phyloP scores from a whole-genome alignment of 2,888 invertebrate genomes.

The Pristionchus exspectatus region DNA sequence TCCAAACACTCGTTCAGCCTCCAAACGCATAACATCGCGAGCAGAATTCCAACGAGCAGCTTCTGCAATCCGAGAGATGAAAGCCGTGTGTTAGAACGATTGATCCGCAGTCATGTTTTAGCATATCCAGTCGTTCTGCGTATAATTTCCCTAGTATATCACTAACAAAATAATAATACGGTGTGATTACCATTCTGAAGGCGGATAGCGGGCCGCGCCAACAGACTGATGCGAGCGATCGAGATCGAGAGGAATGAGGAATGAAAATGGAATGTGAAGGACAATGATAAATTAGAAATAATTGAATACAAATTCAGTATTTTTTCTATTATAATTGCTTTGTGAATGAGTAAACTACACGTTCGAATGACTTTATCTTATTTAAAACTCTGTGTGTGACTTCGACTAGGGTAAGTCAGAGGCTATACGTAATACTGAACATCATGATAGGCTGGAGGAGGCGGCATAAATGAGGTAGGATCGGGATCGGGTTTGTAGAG shows the following conservation, averaged over 20 bases:
- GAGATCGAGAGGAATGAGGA: neutral
- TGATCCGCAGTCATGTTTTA: no score
- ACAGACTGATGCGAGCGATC: neutral
- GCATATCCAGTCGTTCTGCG: no score
- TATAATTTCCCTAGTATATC: no score
- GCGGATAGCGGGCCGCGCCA: neutral
- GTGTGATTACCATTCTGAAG: neutral
- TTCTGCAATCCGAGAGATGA: neutral
- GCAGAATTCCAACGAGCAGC: neutral
- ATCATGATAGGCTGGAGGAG: neutral
- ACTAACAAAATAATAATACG: no score
- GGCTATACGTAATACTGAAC: slow-evolving; percentile 14
- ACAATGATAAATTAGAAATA: neutral
- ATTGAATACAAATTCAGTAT: neutral
- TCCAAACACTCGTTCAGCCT: neutral
- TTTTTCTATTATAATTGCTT: no score
- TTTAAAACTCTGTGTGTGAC: neutral
- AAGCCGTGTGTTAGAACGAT: no score
- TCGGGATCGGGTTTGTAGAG: neutral
- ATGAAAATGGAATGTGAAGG: neutral
- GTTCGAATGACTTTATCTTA: neutral
- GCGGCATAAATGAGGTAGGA: neutral
- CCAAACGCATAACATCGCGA: neutral
- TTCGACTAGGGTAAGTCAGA: neutral
- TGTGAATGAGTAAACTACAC: neutral